These are phyloP conservation scores for Cephus runcator DNA, from an alignment of 2,888 invertebrate genomes.

Conservation along the genomic window DNA sequence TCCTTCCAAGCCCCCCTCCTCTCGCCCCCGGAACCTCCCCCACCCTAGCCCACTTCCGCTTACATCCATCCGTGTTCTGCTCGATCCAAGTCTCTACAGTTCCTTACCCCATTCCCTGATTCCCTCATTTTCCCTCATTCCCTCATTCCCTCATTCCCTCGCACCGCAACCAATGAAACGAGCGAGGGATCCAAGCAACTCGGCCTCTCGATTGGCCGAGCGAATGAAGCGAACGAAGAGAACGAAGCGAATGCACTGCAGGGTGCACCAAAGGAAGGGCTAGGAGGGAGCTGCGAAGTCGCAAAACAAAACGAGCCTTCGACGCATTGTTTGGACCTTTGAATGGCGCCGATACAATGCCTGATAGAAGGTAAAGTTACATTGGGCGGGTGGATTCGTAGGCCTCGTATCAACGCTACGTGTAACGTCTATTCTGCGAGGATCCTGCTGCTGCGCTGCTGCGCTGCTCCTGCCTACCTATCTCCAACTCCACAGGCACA, in stretches of 20 bases:
- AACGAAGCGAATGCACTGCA: not conserved
- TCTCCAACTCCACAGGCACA: not conserved
- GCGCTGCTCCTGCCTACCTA: not conserved
- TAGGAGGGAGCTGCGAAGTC: conserved; percentile 49
- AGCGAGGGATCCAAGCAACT: not conserved
- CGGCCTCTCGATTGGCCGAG: not conserved
- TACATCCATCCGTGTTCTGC: not conserved
- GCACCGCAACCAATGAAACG: not conserved
- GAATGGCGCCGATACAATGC: conserved; percentile 56
- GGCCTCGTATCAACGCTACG: not conserved
- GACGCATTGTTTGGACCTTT: conserved; percentile 55
- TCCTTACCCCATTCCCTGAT: not conserved
- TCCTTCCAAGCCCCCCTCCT: not conserved
- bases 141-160: too few species aligned
- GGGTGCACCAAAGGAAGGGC: not conserved
- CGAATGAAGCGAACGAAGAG: not conserved
- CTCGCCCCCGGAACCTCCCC: not conserved
- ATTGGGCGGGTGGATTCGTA: conserved; percentile 5
- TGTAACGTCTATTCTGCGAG: not conserved
- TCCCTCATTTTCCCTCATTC: too few species aligned
- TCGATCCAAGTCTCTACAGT: not conserved
- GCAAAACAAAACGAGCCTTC: conserved; percentile 55
- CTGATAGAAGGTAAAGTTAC: conserved; percentile 34
- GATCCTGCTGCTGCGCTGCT: too few species aligned
- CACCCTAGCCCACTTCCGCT: not conserved